Evolutionary conservation across 2,888 invertebrate genomes (phyloP).

Genomic region (Lepidonotus clava): DNA sequence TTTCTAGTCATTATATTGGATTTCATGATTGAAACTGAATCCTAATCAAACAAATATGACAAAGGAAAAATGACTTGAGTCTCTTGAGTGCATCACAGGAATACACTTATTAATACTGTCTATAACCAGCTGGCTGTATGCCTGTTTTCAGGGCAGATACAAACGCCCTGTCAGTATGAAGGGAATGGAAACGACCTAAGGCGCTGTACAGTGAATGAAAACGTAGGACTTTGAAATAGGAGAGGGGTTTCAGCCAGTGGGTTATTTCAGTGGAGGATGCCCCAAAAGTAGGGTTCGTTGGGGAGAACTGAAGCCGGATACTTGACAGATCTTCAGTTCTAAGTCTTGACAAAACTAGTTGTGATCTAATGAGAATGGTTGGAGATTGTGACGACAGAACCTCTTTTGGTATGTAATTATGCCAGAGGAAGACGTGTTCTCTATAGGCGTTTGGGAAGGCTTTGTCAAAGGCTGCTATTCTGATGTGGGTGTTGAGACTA

Average conservation of each 20-base stretch:
- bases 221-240: constrained; percentile 52
- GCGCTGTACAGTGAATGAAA: constrained; percentile 62
- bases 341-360: background rate
- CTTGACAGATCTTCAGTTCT: background rate
- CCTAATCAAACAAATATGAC: too few species aligned
- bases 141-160: background rate
- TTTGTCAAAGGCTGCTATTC: background rate
- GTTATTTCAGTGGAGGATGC: constrained; percentile 56
- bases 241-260: constrained; percentile 57
- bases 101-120: background rate
- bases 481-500: background rate
- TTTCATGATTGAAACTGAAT: too few species aligned
- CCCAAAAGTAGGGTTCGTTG: background rate
- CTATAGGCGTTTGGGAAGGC: background rate
- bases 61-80: too few species aligned
- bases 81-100: too few species aligned
- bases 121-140: background rate
- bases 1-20: too few species aligned
- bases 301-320: background rate
- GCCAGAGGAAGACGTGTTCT: constrained; percentile 49
- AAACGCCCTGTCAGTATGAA: background rate
- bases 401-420: constrained; percentile 6
- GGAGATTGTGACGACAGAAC: background rate
- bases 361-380: constrained; percentile 35
- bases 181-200: too few species aligned